These are phyloP conservation scores for Acleris cristana DNA, from an alignment of 2,888 invertebrate genomes.

Conservation along the genomic window DNA sequence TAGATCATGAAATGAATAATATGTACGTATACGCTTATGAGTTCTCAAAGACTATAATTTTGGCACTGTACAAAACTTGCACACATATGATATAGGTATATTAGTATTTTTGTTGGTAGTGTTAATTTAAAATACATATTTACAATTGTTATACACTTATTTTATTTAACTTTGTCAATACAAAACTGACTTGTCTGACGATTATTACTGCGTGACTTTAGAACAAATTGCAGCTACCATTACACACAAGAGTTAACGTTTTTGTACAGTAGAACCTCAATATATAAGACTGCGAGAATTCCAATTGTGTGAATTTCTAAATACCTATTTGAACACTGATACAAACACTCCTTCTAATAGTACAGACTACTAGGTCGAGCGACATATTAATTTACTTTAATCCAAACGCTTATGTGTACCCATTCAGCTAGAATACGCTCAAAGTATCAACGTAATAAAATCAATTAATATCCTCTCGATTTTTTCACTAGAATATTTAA, in stretches of 20 bases:
- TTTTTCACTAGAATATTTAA: constrained; percentile 79
- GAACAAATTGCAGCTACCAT: constrained; percentile 82
- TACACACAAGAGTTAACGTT: constrained; percentile 65
- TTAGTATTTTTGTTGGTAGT: constrained; percentile 34
- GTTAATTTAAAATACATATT: constrained; percentile 7
- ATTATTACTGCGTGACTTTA: constrained; percentile 43
- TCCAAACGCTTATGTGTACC: constrained; percentile 83
- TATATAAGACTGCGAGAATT: constrained; percentile 56
- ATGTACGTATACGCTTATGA: constrained; percentile 57
- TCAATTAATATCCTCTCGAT: constrained; percentile 75
- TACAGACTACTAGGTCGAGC: constrained; percentile 75
- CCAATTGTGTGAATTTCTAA: constrained; percentile 48
- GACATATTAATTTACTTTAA: constrained; percentile 75
- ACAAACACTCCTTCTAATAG: constrained; percentile 68
- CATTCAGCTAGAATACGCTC: constrained; percentile 83
- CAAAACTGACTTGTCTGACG: not conserved
- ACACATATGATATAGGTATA: constrained; percentile 52
- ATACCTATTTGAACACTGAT: constrained; percentile 54
- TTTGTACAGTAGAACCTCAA: constrained; percentile 64
- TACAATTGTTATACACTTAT: constrained; percentile 8
- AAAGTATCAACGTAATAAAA: constrained; percentile 82
- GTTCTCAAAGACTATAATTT: constrained; percentile 43
- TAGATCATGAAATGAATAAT: constrained; percentile 45
- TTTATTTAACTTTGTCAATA: not conserved
- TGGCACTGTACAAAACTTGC: constrained; percentile 79